Evolutionary conservation across 2,797 vertebrate species (phyloP), one percentile per base, ranked within the genome.

Genomic region (Sciurus carolinensis): DNA sequence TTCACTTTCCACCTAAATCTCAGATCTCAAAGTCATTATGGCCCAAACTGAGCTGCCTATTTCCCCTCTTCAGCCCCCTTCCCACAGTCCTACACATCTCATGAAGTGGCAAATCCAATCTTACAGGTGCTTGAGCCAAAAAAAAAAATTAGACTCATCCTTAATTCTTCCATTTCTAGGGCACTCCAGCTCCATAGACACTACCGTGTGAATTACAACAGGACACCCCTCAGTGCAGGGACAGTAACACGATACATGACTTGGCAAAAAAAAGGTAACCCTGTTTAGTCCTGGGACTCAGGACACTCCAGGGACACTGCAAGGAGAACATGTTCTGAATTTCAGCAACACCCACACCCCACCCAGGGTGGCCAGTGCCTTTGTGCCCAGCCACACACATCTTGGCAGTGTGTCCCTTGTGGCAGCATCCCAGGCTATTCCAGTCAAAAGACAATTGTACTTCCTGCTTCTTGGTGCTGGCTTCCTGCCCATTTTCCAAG

Each of bases 401-500:
- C 57, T 57, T 75, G 90, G 96, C 94, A 87, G 69, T 4, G 1
- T 0, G 22, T 59, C 84, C 72, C 50, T 36, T 0, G 5, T 44
- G 86, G 94, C 91, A 86, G 73, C 91, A 89, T 75, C 95, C 79
- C 93, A 79, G 77, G 89, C 89, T 83, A 75, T 76, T 96, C 75
- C 93, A 86, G 79, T 87, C 57, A 67, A 86, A 93, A 50, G 59
- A 93, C 91, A 85, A 73, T 87, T 13, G 47, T 71, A 47, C 87
- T 91, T 96, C 95, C 96, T 87, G 86, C 66, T 88, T 76, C 94
- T 91, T 91, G 94, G 89, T 1, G 9, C 75, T 95, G 50, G 36
- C 72, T 96, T 97, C 97, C 95, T 64, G 88, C 64, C 64, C 42
- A n/a, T 73, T 95, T 91, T 87, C 85, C 13, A 87, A 92, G 83